Conservation (phyloP, 2,113 vertebrate species). For the Dasyornis broadbenti region DNA sequence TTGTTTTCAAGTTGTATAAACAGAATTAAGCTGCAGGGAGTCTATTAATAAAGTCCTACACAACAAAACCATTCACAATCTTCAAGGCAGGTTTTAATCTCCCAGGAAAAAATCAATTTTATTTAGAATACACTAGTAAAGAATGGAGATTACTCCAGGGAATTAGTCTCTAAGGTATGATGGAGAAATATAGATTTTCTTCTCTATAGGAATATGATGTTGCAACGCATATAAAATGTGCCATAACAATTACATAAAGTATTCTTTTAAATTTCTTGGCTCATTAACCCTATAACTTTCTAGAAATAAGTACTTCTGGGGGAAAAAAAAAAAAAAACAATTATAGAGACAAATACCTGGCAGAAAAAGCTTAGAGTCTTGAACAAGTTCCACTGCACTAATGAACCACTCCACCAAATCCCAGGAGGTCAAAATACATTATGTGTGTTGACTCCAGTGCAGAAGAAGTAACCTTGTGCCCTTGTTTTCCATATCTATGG, state of each 20-base stretch:
- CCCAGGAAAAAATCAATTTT: slow-evolving; percentile 63
- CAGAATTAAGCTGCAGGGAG: slow-evolving; percentile 54
- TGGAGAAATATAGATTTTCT: slow-evolving; percentile 64
- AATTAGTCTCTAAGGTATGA: slow-evolving; percentile 57
- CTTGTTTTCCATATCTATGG: slow-evolving; percentile 45
- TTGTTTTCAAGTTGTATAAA: slow-evolving; percentile 56
- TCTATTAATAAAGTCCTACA: slow-evolving; percentile 59
- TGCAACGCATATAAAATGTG: slow-evolving; percentile 17
- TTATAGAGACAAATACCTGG: neutral
- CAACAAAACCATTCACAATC: slow-evolving; percentile 30
- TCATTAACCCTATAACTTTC: neutral
- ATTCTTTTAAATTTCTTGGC: neutral
- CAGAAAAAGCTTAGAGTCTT: neutral
- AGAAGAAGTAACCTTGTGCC: slow-evolving; percentile 19
- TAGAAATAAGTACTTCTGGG: neutral
- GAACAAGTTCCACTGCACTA: slow-evolving; percentile 2
- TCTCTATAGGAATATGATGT: slow-evolving; percentile 1
- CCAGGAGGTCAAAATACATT: neutral
- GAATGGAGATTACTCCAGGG: slow-evolving; percentile 58
- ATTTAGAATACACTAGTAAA: slow-evolving; percentile 63
- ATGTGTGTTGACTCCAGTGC: neutral
- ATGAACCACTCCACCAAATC: neutral
- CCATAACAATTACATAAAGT: slow-evolving; percentile 40
- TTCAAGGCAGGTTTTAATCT: slow-evolving; percentile 65
- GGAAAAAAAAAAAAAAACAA: neutral